Evolutionary conservation across 2,888 invertebrate genomes (phyloP), one percentile per base, ranked within the genome.

Genomic region (Cecidostiba fungosa): DNA sequence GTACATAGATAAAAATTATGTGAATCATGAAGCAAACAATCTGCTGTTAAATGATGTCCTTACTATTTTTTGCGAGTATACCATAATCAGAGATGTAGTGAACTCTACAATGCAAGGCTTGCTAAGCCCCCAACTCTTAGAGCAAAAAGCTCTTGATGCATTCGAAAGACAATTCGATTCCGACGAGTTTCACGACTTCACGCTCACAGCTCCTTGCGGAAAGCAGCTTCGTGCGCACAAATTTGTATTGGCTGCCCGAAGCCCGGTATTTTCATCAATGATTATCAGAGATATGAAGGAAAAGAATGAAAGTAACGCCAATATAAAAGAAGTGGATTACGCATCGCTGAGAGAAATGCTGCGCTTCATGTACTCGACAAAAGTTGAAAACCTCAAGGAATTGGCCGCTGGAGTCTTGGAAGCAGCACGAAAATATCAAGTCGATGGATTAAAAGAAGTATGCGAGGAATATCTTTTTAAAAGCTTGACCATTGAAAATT

Each of bases 201-300:
- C 98, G 89, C 95, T 99, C 90, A 97, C 98, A 77, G 98, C 66
- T n/a, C 39, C 99, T 0, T 70, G 70, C 19, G 70, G 70, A 88
- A 95, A 97, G 94, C 97, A 97, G 94, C 97, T 97, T 94, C 97
- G 98, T 94, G 99, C 98, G 91, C 99, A 99, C 94, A 99, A 99
- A 96, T 98, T 99, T 89, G 98, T 99, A 92, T 95, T 99, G 94
- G 98, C 98, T 94, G 99, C 99, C 89, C 96, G 99, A 92, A 99
- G 99, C 95, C 98, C 98, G 88, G 99, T 99, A 70, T 99, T 99
- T 94, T 98, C 98, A 92, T 99, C 99, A 88, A 99, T 99, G 99
- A 99, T 99, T 94, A 98, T 99, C 93, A 99, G 99, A 94, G 98
- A 99, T 94, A 99, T 99, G 98, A 98, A 98, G 93, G 99, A 99